phyloP scores from a whole-genome alignment of 2,797 vertebrate species.

The Scarus forsteni region DNA sequence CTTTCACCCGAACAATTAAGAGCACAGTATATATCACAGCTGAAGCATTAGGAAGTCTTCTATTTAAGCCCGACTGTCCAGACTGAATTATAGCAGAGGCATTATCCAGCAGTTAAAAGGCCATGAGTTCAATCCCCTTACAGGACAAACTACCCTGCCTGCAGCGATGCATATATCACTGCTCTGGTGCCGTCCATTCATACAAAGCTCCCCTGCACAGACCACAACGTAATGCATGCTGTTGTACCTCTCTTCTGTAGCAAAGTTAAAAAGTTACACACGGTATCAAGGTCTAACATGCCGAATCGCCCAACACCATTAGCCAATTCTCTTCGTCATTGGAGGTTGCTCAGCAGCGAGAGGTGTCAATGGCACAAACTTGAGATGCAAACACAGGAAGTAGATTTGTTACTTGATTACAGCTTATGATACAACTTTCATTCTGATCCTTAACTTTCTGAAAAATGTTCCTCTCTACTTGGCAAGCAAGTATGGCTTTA shows the following conservation, averaged over 20 bases:
- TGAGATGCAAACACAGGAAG: conserved; percentile 50
- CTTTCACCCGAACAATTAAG: neutral
- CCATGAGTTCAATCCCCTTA: conserved; percentile 10
- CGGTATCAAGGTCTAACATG: conserved; percentile 18
- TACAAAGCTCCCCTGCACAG: conserved; percentile 4
- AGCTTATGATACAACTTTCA: too few relatives aligned
- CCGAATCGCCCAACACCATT: conserved; percentile 16
- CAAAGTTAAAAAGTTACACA: neutral
- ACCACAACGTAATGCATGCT: neutral
- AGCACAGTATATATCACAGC: neutral
- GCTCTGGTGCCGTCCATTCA: neutral
- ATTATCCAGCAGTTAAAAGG: conserved; percentile 1
- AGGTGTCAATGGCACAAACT: conserved; percentile 54
- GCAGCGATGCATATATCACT: neutral
- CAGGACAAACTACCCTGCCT: conserved; percentile 15
- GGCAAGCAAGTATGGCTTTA: too few relatives aligned
- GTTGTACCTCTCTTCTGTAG: too few relatives aligned
- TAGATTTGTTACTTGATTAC: conserved; percentile 2
- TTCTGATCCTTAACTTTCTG: too few relatives aligned
- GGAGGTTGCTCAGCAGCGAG: conserved; percentile 57
- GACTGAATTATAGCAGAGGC: neutral
- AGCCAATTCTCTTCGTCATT: conserved; percentile 45
- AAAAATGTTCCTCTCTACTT: too few relatives aligned
- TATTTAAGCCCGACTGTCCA: neutral
- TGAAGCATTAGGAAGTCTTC: neutral